A percentile compares a stretch with the other conserved stretches of the same genome.
Conservation (phyloP, 1,140 invertebrate species). For the Bombyx mori region ASM3026992v2 NC_085109.1:4820501-4821000, state of each 20-base stretch:
- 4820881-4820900: too few species aligned
- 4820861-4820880: too few species aligned
- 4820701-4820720: conserved; percentile 42
- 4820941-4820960: too few species aligned
- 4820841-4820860: too few species aligned
- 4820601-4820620: conserved; percentile 17
- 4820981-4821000: too few species aligned
- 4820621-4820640: conserved; percentile 30
- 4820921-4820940: too few species aligned
- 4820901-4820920: too few species aligned
- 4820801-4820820: conserved; percentile 23
- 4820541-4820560: too few species aligned
- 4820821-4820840: too few species aligned
- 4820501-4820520: too few species aligned
- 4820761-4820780: conserved; percentile 64
- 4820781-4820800: conserved; percentile 47
- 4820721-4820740: conserved; percentile 36
- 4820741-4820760: conserved; percentile 63
- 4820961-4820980: too few species aligned
- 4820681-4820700: conserved; percentile 25
- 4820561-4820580: background rate
- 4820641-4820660: conserved; percentile 33
- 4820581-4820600: background rate
- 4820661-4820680: conserved; percentile 24
- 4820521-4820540: too few species aligned